Percentiles rank a stretch among this genome's conserved stretches.
Evolutionary conservation across 2,113 vertebrate genomes (phyloP).

Genomic region (Eudyptes chrysolophus): DNA sequence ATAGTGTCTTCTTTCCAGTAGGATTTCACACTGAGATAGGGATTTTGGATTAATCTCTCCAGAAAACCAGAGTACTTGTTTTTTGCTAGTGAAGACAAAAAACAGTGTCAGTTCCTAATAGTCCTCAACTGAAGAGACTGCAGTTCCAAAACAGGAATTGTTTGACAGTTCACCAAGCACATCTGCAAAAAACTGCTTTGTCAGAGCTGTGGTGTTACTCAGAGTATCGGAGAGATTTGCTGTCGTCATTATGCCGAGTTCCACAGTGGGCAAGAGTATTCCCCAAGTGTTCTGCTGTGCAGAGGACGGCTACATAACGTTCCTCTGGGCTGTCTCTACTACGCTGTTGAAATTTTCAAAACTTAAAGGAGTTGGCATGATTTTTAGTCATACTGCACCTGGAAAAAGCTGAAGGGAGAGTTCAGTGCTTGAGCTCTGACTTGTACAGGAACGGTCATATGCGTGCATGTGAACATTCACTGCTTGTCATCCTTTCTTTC

Average conservation of each 20-base stretch:
- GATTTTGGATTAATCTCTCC: background rate
- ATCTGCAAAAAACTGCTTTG: fast-evolving
- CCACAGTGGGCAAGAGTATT: background rate
- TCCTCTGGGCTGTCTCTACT: background rate
- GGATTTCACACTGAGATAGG: background rate
- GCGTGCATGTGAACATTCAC: fast-evolving
- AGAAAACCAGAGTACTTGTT: background rate
- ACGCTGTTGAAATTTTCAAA: background rate
- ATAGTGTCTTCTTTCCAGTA: background rate
- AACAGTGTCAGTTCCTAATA: background rate
- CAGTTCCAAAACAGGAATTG: background rate
- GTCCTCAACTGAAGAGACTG: background rate
- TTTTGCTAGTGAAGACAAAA: background rate
- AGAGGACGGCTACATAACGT: fast-evolving
- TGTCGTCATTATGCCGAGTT: background rate
- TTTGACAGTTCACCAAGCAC: background rate
- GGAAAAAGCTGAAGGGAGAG: background rate
- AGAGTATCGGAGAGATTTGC: background rate
- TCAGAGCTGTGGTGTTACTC: background rate
- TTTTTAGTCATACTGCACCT: background rate
- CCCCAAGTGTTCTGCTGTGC: background rate
- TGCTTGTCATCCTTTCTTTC: background rate
- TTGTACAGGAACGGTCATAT: fast-evolving
- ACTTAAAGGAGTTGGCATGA: background rate
- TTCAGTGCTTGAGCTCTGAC: background rate